Conservation (phyloP, 2,113 vertebrate genomes). For the Atherinomorus stipes region DNA sequence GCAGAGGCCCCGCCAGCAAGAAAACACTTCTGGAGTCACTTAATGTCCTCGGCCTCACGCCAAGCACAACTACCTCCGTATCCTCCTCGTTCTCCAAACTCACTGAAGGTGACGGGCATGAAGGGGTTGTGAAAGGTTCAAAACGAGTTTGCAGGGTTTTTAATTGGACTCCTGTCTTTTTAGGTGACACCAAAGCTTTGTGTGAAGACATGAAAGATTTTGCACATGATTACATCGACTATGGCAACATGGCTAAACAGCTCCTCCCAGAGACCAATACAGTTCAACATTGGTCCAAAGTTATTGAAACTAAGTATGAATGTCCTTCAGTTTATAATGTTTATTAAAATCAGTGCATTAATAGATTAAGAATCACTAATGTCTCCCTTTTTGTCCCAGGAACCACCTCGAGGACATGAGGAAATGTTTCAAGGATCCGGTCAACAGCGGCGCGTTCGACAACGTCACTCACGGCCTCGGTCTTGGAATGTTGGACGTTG, state of each 20-base stretch:
- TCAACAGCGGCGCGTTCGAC: conserved; percentile 78
- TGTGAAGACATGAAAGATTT: conserved; percentile 86
- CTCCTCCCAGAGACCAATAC: conserved; percentile 83
- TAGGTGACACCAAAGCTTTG: conserved; percentile 82
- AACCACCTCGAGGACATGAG: conserved; percentile 85
- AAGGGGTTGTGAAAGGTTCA: no score
- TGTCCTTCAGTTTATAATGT: not conserved
- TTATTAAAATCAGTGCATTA: not conserved
- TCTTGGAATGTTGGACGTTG: conserved; percentile 81
- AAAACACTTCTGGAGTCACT: conserved; percentile 82
- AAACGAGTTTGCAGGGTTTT: not conserved
- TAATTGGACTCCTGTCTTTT: not conserved
- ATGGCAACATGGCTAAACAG: conserved; percentile 83
- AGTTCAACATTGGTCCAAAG: conserved; percentile 88
- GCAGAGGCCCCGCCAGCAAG: conserved; percentile 85
- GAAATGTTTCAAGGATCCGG: conserved; percentile 79
- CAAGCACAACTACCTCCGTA: conserved; percentile 85
- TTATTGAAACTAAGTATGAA: conserved; percentile 84
- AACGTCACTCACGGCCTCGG: conserved; percentile 84
- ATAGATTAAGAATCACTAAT: not conserved
- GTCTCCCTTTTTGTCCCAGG: conserved; percentile 51
- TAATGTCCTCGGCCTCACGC: conserved; percentile 81
- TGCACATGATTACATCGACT: conserved; percentile 83
- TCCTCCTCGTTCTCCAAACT: conserved; percentile 87
- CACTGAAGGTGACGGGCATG: conserved; percentile 78